Evolutionary conservation across 2,113 vertebrate species (phyloP).

Genomic region (Sebastes schlegelii): DNA sequence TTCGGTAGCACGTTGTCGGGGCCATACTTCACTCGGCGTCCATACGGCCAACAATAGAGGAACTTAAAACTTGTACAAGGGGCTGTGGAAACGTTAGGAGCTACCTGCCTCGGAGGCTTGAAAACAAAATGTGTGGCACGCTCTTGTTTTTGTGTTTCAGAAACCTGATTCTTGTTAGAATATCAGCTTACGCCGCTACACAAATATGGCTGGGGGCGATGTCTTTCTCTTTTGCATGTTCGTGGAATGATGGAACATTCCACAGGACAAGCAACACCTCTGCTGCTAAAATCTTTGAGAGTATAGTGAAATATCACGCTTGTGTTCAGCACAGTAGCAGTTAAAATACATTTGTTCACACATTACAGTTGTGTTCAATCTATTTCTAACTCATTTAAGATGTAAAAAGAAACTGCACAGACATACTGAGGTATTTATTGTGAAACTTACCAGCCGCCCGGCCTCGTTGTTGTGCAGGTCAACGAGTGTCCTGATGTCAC

Average conservation of each 20-base stretch:
- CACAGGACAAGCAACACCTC: conserved; percentile 58
- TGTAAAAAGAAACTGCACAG: not conserved
- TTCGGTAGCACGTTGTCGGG: conserved; percentile 1
- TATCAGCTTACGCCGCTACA: conserved; percentile 78
- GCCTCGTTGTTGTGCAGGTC: conserved; percentile 98
- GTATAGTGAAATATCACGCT: conserved; percentile 4
- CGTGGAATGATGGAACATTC: conserved; percentile 71
- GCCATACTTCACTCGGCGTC: conserved; percentile 41
- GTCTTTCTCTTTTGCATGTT: conserved; percentile 62
- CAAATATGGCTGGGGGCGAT: conserved; percentile 67
- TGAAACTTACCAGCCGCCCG: conserved; percentile 87
- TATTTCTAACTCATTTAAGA: not conserved
- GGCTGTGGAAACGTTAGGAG: conserved; percentile 58
- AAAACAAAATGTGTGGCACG: conserved; percentile 76
- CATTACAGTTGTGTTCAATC: not conserved
- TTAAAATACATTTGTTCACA: not conserved
- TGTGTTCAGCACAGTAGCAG: not conserved
- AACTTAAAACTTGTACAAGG: conserved; percentile 58
- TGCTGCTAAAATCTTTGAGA: conserved; percentile 24
- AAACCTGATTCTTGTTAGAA: conserved; percentile 81
- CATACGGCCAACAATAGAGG: conserved; percentile 49
- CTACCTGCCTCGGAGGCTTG: conserved; percentile 71
- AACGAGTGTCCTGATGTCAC: conserved; percentile 93
- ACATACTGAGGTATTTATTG: not conserved
- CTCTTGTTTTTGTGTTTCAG: conserved; percentile 79